Evolutionary conservation across 2,888 invertebrate genomes (phyloP).

Genomic region (Troides oblongomaculatus): DNA sequence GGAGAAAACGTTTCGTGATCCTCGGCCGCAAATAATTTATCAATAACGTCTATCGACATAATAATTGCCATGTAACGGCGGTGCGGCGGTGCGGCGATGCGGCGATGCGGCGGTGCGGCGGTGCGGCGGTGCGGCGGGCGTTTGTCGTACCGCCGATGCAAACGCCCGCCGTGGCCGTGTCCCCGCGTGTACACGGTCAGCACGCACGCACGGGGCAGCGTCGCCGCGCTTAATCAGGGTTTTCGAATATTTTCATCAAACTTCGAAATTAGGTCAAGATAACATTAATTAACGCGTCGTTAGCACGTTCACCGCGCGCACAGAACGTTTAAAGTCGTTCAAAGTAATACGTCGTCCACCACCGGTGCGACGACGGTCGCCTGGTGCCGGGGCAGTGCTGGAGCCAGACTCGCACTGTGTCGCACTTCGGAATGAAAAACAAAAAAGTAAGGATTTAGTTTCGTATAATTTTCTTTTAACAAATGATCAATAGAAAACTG

Average conservation of each 20-base stretch:
- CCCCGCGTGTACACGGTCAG: no score
- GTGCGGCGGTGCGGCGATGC: no score
- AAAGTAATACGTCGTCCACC: slow-evolving; percentile 31
- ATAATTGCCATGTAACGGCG: no score
- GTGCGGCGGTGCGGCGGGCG: no score
- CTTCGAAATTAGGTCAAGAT: slow-evolving; percentile 71
- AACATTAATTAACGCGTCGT: slow-evolving; percentile 52
- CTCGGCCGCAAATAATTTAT: neutral
- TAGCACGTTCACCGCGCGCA: neutral
- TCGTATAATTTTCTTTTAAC: slow-evolving; percentile 81
- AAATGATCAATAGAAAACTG: slow-evolving; percentile 81
- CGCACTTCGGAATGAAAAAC: slow-evolving; percentile 53
- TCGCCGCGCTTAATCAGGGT: slow-evolving; percentile 33
- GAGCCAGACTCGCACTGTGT: no score
- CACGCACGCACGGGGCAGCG: slow-evolving; percentile 19
- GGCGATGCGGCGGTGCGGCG: no score
- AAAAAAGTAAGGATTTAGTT: slow-evolving; percentile 73
- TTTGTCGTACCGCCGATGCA: no score
- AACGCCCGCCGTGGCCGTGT: no score
- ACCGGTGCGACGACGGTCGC: neutral
- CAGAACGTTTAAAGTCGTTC: neutral
- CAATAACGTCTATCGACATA: slow-evolving; percentile 44
- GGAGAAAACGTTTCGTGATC: slow-evolving; percentile 32
- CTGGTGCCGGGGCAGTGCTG: neutral
- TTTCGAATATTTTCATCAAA: slow-evolving; percentile 36